Evolutionary conservation across 2,113 vertebrate genomes (phyloP), one percentile per base, ranked within the genome.

Genomic region (Oreochromis spilurus): DNA sequence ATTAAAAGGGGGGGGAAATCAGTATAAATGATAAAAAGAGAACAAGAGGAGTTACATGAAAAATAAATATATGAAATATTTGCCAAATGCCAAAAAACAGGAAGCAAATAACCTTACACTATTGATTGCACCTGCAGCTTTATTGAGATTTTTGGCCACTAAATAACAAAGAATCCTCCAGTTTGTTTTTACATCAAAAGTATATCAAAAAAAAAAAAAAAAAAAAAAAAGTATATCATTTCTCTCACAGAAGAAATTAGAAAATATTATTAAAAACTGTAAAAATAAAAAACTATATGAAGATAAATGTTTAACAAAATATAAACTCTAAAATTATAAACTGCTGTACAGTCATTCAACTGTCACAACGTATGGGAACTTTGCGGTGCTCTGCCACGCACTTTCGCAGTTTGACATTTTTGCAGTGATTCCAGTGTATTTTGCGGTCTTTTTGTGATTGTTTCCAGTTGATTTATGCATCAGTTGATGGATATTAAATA

Each of bases 401-500:
- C 70, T 31, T 81, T 77, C 36, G 6, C 36, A 72, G 60, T 79
- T 84, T 43, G 62, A 12, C 53, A 11, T 79, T 79, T 87, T 62
- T 78, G 26, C 34, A 17, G 50, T 29, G 52, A 72, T 45, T 87
- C 48, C 62, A 45, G 7, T 77, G 19, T 24, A 79, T 81, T 38
- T 82, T 72, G 58, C 65, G 9, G 29, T 83, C 58, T 70, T 85
- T 85, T 72, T 75, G 36, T 78, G 50, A 48, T 40, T 62, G 60
- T 89, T 88, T 87, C 31, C 67, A 84, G 31, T 82, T 86, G 85
- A 88, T 92, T 85, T 88, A 92, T 83, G 72, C 84, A 70, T 89
- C 84, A 87, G 88, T 26, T 83, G 70, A 87, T 87, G 88, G 83
- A 85, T 91, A 91, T 92, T 90, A 86, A 91, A 92, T 86, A 88